Percentiles rank a stretch among this genome's conserved stretches.
phyloP scores from a whole-genome alignment of 2,797 vertebrate genomes.

The Enteromius mattozi region DNA sequence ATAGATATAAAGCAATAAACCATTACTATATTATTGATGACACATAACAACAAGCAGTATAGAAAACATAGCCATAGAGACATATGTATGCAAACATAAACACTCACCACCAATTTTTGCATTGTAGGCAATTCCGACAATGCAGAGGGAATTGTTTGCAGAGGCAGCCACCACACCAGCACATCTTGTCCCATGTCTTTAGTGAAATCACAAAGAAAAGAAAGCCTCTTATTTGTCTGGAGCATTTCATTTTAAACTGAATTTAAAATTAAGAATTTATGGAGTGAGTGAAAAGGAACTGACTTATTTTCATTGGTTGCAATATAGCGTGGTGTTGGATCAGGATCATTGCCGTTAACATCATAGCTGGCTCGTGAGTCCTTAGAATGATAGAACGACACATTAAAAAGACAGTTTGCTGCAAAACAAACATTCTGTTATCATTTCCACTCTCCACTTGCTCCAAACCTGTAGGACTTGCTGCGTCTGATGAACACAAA shows the following conservation, averaged over 20 bases:
- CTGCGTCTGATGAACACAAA: not conserved
- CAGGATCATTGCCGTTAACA: conserved; percentile 88
- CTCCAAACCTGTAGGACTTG: not conserved
- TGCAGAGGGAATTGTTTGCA: conserved; percentile 93
- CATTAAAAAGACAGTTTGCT: not conserved
- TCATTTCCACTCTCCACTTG: not conserved
- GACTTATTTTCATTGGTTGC: conserved; percentile 90
- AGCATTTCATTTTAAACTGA: not conserved
- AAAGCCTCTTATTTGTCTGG: not conserved
- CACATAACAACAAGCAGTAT: not conserved
- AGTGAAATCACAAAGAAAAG: conserved; percentile 59
- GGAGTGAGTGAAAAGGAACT: conserved; percentile 64
- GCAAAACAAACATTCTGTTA: not conserved
- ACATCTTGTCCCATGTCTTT: conserved; percentile 94
- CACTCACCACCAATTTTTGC: conserved; percentile 92
- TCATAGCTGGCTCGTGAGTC: conserved; percentile 92
- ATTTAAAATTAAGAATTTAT: not conserved
- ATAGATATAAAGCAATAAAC: no score
- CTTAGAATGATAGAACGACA: conserved; percentile 74
- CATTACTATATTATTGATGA: no score
- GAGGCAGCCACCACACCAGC: conserved; percentile 92
- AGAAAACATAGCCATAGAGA: not conserved
- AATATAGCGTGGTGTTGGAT: conserved; percentile 88
- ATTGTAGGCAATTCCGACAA: conserved; percentile 90
- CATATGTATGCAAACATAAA: not conserved